Base-by-base conservation (phyloP, 2,113 vertebrate species). In the Glaucomys volans region DNA sequence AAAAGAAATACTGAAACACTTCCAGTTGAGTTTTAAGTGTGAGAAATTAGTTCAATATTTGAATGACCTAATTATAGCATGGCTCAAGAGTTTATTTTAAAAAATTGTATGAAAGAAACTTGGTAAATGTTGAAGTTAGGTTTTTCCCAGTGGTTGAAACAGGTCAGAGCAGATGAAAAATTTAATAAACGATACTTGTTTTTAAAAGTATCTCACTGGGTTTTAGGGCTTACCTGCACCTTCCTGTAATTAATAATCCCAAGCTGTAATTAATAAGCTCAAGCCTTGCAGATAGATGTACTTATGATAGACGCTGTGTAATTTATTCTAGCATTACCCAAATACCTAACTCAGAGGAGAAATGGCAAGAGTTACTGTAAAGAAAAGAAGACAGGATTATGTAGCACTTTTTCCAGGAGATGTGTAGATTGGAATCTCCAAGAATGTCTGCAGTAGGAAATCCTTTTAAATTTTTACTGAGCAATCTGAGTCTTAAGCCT, bases 1-100 rank as follows among this genome's bases (percentile, higher is more conserved):
- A 77, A 89, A 76, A 90, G 85, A 95, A 96, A 87, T 91, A 77
- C 11, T 75, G 52, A 94, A 79, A 47, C 37, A 87, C 52, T 84
- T 87, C 72, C 30, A 69, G 32, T 62, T 88, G 54, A 82, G 22
- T 28, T 96, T 52, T 67, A 72, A 62, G 37, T 91, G 50, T 54
- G 18, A 62, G 76, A 76, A 71, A 71, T 44, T 87, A 81, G n/a
- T 74, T 91, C 87, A 87, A 7, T 89, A 35, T 92, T 94, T 54
- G 20, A 96, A 50, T 90, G 37, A 67, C 69, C 30, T 96, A 88
- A 81, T 71, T 85, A 69, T n/a, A 76, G 57, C 57, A 26, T n/a
- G 52, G 11, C 1, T 3, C 64, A 50, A 94, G 47, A 84, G 16
- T 75, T 79, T 89, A 47, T 40, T 71, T 40, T 66, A 20, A 11